These are phyloP conservation scores for Eulemur macaco DNA, from an alignment of 2,113 vertebrate genomes.

Conservation along the genomic window DNA sequence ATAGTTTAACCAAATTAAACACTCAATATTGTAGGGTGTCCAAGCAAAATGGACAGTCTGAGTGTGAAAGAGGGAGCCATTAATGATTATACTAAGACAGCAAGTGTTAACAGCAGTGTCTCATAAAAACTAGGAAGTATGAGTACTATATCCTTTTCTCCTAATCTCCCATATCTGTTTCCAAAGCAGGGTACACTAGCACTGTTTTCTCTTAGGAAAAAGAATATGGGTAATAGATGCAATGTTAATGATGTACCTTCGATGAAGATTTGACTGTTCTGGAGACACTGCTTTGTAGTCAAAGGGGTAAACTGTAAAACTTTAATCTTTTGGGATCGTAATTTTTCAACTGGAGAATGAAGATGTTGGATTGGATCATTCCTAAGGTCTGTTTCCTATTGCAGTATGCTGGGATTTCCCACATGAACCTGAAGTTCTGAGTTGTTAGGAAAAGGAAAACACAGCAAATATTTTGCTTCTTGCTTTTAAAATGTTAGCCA, in stretches of 20 bases:
- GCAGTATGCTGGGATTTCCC: background rate
- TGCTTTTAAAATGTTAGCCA: constrained; percentile 28
- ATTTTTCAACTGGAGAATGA: constrained; percentile 5
- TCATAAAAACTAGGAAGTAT: background rate
- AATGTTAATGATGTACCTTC: background rate
- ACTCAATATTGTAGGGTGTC: background rate
- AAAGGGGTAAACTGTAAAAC: background rate
- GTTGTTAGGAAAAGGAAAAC: background rate
- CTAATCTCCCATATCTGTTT: background rate
- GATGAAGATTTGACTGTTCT: background rate
- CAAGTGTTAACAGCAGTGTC: background rate
- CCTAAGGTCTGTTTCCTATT: background rate
- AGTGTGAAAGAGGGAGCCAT: background rate
- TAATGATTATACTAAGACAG: background rate
- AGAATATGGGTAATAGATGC: background rate
- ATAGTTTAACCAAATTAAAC: background rate
- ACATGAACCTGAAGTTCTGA: background rate
- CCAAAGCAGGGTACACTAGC: background rate
- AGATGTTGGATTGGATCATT: background rate
- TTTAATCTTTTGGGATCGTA: background rate
- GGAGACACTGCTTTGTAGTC: background rate
- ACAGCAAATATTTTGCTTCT: background rate
- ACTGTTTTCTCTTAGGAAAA: background rate
- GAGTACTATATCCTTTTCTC: background rate
- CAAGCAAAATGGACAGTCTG: background rate